Percentiles rank a stretch among this genome's conserved stretches.
Evolutionary conservation across 2,888 invertebrate species (phyloP).

Genomic region (Sarcophaga rosellei): DNA sequence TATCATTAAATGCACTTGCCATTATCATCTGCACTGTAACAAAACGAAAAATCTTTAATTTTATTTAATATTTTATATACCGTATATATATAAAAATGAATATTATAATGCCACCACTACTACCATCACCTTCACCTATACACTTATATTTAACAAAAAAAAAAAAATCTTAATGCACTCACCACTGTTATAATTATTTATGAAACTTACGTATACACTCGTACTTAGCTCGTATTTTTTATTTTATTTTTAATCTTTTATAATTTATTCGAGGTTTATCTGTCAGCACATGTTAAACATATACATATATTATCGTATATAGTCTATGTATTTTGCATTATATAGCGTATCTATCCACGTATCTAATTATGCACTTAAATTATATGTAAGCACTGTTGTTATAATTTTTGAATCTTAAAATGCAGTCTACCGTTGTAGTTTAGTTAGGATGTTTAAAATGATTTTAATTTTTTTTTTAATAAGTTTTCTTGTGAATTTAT

Average conservation of each 20-base stretch:
- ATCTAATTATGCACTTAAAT: neutral
- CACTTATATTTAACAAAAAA: neutral
- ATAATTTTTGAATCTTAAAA: neutral
- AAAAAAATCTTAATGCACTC: constrained; percentile 35
- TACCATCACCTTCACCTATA: neutral
- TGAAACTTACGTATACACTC: neutral
- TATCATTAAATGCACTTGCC: constrained; percentile 59
- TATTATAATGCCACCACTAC: constrained; percentile 6
- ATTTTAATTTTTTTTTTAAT: neutral
- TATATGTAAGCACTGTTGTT: neutral
- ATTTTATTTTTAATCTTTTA: constrained; percentile 3
- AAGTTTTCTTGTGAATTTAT: neutral
- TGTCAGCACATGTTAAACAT: too few species aligned
- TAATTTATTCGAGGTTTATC: constrained; percentile 6
- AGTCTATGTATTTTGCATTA: neutral
- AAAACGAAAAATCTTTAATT: constrained; percentile 20
- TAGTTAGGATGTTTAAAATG: neutral
- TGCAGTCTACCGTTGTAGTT: neutral
- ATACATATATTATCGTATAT: neutral
- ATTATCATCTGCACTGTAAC: constrained; percentile 58
- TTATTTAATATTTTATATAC: neutral
- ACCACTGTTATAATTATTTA: constrained; percentile 23
- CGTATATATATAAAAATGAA: neutral
- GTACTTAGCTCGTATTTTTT: neutral
- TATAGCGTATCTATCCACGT: neutral